Percentiles rank a stretch among this genome's conserved stretches.
phyloP scores from a whole-genome alignment of 2,888 invertebrate species.

The Drosophila percnosoma region DNA sequence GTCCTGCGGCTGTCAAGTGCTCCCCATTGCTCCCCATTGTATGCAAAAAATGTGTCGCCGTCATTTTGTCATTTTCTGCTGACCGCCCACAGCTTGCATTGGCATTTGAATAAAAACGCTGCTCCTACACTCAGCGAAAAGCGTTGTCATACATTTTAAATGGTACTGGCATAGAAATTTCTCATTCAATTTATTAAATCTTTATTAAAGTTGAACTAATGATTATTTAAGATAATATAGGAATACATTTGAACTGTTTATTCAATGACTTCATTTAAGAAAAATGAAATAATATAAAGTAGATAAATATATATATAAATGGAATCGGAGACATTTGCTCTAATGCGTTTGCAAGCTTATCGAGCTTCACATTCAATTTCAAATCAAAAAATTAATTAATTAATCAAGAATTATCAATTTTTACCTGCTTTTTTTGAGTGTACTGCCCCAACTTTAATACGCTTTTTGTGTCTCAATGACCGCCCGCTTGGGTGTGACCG shows the following conservation, averaged over 20 bases:
- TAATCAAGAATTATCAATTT: not conserved
- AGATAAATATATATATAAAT: not conserved
- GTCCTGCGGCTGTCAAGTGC: conserved; percentile 67
- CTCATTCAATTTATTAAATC: not conserved
- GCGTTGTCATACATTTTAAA: not conserved
- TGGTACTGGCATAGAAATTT: not conserved
- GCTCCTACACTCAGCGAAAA: conserved; percentile 1
- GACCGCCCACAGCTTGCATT: conserved; percentile 49
- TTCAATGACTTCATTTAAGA: not conserved
- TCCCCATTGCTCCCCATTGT: conserved; percentile 30
- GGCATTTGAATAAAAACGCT: conserved; percentile 25
- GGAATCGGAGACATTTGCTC: not conserved
- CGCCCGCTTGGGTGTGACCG: conserved; percentile 56
- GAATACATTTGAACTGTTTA: not conserved
- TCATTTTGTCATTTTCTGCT: conserved; percentile 40
- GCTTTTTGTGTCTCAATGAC: conserved; percentile 1
- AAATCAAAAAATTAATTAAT: accelerated
- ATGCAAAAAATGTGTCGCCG: conserved; percentile 71
- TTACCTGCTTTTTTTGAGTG: not conserved
- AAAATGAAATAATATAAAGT: not conserved
- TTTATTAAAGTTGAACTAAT: not conserved
- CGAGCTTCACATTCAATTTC: not conserved
- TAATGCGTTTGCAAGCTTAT: not conserved
- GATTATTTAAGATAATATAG: no score
- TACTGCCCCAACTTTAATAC: not conserved